Percentiles rank a stretch among this genome's conserved stretches.
Evolutionary conservation across 2,888 invertebrate genomes (phyloP).

Genomic region (Mimachlamys varia): DNA sequence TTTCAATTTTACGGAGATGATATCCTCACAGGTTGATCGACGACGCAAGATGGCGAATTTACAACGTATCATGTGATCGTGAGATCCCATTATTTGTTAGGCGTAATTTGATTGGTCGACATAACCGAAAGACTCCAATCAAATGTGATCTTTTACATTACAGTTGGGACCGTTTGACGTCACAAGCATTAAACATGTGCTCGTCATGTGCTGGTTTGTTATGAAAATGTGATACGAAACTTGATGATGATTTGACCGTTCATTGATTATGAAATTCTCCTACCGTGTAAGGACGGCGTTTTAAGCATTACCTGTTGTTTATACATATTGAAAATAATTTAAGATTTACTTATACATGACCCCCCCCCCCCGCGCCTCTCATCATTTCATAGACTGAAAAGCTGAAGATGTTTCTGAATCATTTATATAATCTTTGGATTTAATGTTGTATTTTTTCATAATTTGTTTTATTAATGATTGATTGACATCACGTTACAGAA

Average conservation of each 20-base stretch:
- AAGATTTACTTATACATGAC: not conserved
- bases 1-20: not conserved
- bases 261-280: slow-evolving; percentile 59
- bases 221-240: not conserved
- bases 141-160: not conserved
- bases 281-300: slow-evolving; percentile 53
- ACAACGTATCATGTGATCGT: slow-evolving; percentile 69
- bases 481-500: too few relatives aligned
- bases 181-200: slow-evolving; percentile 14
- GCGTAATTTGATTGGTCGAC: slow-evolving; percentile 41
- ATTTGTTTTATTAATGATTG: too few relatives aligned
- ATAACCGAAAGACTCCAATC: not conserved
- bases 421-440: too few relatives aligned
- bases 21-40: slow-evolving; percentile 37
- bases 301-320: not conserved
- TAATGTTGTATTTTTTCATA: too few relatives aligned
- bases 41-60: slow-evolving; percentile 67
- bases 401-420: too few relatives aligned
- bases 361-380: not conserved
- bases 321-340: not conserved
- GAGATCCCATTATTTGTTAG: slow-evolving; percentile 38
- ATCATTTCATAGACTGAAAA: not conserved
- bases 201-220: slow-evolving; percentile 33
- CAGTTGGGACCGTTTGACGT: not conserved
- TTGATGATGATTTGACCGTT: not conserved